Evolutionary conservation across 2,888 invertebrate genomes (phyloP), one percentile per base, ranked within the genome.

Genomic region (Stomorhina lunata): DNA sequence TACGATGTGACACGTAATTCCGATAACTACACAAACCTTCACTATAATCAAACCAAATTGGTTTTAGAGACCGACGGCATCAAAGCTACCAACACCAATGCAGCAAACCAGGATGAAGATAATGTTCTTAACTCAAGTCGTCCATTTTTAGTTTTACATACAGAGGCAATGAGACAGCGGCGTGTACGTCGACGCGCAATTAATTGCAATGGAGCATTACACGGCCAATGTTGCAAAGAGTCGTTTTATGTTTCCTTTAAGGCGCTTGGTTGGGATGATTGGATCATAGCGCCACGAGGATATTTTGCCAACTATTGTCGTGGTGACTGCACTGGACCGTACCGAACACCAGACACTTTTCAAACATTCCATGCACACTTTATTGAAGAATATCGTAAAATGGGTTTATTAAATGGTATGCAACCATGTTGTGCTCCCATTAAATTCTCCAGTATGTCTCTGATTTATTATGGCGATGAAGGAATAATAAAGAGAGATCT

Each of bases 231-330:
- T 92, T 96, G 96, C 91, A 96, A 97, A 89, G 95, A 97, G 91
- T 94, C 95, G 63, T 96, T 97, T 92, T 97, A 97, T 92, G 97
- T 98, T 87, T 96, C 95, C 91, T 98, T 98, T 92, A 95, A 95
- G 89, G 95, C 96, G 87, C 93, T 98, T 66, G 97, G 97, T 86
- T 98, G 97, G 98, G 96, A 97, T 92, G 97, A 97, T 92, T 97
- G 97, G 97, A 97, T 97, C 89, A 96, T 97, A 86, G 96, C 96
- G 85, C 96, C 96, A 29, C 94, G 95, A 88, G 97, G 97, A 86
- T 98, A 98, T 92, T 96, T 96, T 92, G 97, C 98, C 80, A 98
- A 98, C 92, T 97, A 97, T 92, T 98, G 98, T 92, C 94, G 96
- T 88, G 98, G 98, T 85, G 96, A 96, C 89, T 98, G 98, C 92